Base-by-base conservation (phyloP, 2,888 invertebrate species). In the Diplolepis rosae region DNA sequence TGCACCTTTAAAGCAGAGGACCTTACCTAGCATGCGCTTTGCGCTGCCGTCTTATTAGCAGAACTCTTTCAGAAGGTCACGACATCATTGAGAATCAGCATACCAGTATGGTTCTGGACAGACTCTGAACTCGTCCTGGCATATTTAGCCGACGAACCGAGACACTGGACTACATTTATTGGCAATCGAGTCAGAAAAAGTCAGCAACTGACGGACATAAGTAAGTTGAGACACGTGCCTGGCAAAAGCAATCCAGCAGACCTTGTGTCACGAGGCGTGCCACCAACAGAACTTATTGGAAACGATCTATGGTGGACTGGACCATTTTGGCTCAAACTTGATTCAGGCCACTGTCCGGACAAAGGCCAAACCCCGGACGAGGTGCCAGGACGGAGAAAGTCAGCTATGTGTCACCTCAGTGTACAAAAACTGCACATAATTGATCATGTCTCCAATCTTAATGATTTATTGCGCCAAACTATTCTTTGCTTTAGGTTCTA, bases 151-250 rank as follows among this genome's bases (percentile, higher is more conserved):
- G 32, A 32, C 32, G 32, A 32, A 7, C 32, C 32, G 7, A 32
- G 7, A 32, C 67, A 67, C 18, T 69, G 71, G 66, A 65, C 51
- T 15, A 68, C 70, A 9, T 73, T 73, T 24, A 68, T 70, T 13
- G 68, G 65, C 50, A 70, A 68, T 27, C n/a, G 52, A 5, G 35
- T 68, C n/a, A 4, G 24, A 1, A 32, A 68, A 51, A 68, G 51
- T 15, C 68, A 68, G n/a, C 35, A 30, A 15, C 4, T 32, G 6
- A 18, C 52, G 3, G 32, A 30, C 11, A 32, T n/a, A n/a, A 2
- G 28, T 2, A 15, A 30, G 3, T 68, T 32, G 68, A 15, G n/a
- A 5, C 68, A 68, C 27, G 52, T 68, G 2, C 6, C 24, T 15
- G 50, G 51, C 2, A 18, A 18, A 2, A 15, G 18, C 22, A 68